A percentile compares a stretch with the other conserved stretches of the same genome.
phyloP scores from a whole-genome alignment of 2,113 vertebrate species.

The Larimichthys crocea region DNA sequence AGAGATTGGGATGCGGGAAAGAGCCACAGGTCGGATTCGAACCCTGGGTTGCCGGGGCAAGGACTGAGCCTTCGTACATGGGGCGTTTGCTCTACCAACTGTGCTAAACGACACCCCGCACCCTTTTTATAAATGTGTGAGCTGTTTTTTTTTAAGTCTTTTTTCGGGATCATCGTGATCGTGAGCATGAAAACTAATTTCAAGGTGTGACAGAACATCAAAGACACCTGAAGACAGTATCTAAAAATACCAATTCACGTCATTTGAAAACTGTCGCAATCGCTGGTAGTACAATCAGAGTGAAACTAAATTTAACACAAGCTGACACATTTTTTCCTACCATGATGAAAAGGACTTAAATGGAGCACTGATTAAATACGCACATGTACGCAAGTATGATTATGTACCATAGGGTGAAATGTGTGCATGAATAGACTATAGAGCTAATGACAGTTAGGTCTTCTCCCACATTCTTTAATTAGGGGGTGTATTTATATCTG shows the following conservation, averaged over 20 bases:
- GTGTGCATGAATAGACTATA: conserved; percentile 4
- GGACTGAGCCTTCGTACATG: no score
- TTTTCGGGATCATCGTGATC: not conserved
- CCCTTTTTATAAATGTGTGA: not conserved
- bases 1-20: no score
- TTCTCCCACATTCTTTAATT: conserved; percentile 3
- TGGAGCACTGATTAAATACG: not conserved
- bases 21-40: no score
- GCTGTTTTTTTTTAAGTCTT: not conserved
- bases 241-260: not conserved
- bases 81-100: no score
- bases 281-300: not conserved
- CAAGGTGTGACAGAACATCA: no score
- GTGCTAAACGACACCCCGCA: no score
- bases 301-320: not conserved
- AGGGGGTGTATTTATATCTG: conserved; percentile 12
- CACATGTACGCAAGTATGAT: conserved; percentile 17
- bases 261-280: not conserved
- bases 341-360: not conserved
- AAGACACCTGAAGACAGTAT: no score
- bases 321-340: not conserved
- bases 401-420: not conserved
- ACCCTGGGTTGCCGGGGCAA: no score
- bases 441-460: not conserved
- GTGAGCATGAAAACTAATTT: no score